Percentiles rank a stretch among this genome's conserved stretches.
These are phyloP conservation scores for Corythornis leucogaster DNA, from an alignment of 2,797 vertebrate species.

Conservation along the genomic window DNA sequence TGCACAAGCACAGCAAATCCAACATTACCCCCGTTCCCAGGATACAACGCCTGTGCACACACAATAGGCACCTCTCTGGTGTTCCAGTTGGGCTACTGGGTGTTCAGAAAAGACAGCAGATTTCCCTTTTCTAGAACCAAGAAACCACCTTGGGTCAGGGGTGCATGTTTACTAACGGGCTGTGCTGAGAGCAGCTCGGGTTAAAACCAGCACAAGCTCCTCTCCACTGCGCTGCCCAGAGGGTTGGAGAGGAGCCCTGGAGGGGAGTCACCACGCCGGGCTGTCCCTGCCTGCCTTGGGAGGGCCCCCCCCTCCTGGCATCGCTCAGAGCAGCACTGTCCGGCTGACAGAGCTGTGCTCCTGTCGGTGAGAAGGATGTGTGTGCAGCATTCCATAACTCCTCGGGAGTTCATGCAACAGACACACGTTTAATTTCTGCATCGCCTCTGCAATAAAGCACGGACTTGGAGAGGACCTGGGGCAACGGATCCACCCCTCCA, in stretches of 20 bases:
- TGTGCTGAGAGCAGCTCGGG: not conserved
- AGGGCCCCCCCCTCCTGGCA: not conserved
- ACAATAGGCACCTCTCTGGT: not conserved
- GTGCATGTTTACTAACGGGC: accelerated
- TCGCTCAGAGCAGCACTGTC: accelerated
- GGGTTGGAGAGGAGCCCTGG: not conserved
- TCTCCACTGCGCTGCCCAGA: accelerated
- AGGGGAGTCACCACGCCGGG: accelerated
- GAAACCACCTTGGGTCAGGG: not conserved
- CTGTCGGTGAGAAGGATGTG: not conserved
- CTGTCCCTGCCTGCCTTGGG: not conserved
- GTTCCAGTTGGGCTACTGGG: not conserved
- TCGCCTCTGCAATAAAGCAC: not conserved
- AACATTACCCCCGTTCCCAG: accelerated
- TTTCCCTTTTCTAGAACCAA: not conserved
- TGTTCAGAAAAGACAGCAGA: not conserved
- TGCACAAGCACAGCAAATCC: not conserved
- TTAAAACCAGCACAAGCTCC: accelerated
- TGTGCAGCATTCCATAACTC: too few species aligned
- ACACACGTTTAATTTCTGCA: not conserved
- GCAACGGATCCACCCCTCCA: not conserved
- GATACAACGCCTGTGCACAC: accelerated
- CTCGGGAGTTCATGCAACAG: not conserved
- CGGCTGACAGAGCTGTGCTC: not conserved
- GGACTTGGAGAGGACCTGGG: not conserved